Base-by-base conservation (phyloP, 2,113 vertebrate species). In the Ptilorrhoa leucosticta region DNA sequence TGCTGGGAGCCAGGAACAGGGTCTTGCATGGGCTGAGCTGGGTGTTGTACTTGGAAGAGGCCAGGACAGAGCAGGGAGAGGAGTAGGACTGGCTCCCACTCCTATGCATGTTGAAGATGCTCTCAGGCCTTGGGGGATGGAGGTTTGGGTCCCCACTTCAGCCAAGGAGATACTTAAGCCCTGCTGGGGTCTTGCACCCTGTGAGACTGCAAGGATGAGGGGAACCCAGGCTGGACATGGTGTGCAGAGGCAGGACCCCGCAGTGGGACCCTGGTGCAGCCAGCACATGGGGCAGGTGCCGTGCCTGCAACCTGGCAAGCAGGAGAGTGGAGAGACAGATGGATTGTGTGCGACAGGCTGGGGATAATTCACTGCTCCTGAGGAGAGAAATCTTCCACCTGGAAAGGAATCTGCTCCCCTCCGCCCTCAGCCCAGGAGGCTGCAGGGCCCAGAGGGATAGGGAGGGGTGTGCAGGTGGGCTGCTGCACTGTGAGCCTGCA, bases 361-460 rank as follows among this genome's bases (percentile, higher is more conserved):
- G 37, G 40, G 70, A 93, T 96, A 97, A 96, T 94, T 94, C 84
- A 68, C 44, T 85, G 84, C 93, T 93, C 56, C 65, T 1, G 5
- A 83, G 69, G 42, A 94, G 73, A 89, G 57, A 89, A 93, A 87
- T 82, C 84, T 73, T 96, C 92, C 92, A 78, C 78, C 92, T 89
- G 96, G 96, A 96, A 97, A 89, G 92, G 92, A 94, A 96, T 97
- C 87, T 81, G 35, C 27, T 4, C 26, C 58, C 6, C 87, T 91
- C 84, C 87, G 0, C 94, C 87, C 91, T 93, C 69, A 91, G 42
- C 71, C 8, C 72, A 68, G 53, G 48, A 78, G 58, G 35, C 83
- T 92, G 56, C 44, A 68, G 83, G 57, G 71, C 94, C 76, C 8
- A 33, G 77, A 81, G 93, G 76, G 76, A 33, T 77, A 91, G 91